Evolutionary conservation across 2,888 invertebrate genomes (phyloP).

Genomic region (Ormyrus pomaceus): DNA sequence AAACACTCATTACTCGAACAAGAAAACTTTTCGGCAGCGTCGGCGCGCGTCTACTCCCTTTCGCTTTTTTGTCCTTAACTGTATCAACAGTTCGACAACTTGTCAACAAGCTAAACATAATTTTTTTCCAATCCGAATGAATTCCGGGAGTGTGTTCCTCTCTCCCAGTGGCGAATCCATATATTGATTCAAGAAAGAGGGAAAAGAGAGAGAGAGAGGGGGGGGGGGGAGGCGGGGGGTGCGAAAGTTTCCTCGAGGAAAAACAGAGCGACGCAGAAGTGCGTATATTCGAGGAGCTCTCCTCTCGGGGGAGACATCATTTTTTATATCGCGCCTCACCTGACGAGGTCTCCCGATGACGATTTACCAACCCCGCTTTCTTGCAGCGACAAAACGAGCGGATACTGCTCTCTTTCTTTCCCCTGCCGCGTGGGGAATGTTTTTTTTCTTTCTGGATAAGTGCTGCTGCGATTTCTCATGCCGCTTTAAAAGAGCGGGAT

Average conservation of each 20-base stretch:
- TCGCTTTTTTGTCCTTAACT: too few species aligned
- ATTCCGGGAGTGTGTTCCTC: conserved; percentile 21
- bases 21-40: too few species aligned
- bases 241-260: background rate
- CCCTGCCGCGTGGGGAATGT: background rate
- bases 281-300: conserved; percentile 1
- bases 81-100: background rate
- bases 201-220: background rate
- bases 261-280: conserved; percentile 3
- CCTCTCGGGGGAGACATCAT: conserved; percentile 31
- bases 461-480: conserved; percentile 12
- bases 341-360: conserved; percentile 25
- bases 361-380: conserved; percentile 29
- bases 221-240: background rate
- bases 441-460: background rate
- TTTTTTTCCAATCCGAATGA: conserved; percentile 18
- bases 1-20: background rate
- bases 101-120: background rate
- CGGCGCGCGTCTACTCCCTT: too few species aligned
- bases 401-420: background rate
- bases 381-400: background rate
- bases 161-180: background rate
- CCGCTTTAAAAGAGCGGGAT: background rate
- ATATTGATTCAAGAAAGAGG: conserved; percentile 42
- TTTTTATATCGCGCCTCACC: conserved; percentile 21